Evolutionary conservation across 2,797 vertebrate genomes (phyloP), one percentile per base, ranked within the genome.

Genomic region (Falco berigora): DNA sequence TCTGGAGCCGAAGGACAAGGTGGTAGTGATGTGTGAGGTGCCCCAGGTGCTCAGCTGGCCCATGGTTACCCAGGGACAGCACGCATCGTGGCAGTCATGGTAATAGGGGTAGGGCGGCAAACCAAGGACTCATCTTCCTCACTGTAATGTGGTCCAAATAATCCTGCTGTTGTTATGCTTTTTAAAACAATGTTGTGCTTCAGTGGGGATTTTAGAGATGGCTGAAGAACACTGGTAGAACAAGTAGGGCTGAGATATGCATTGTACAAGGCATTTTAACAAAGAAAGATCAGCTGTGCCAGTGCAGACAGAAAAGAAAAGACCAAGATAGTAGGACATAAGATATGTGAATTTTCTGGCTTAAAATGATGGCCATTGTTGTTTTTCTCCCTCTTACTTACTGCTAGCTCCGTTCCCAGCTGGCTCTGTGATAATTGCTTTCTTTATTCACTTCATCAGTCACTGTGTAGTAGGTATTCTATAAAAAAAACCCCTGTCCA

Each of bases 401-500:
- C 36, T 66, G 44, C 32, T 91, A 90, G 23, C 4, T 82, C 30
- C 92, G 32, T 92, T 94, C 61, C 82, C 42, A 42, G 20, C 12
- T 81, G 68, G 7, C 52, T 87, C 59, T 79, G 76, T 67, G 68
- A 69, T 92, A 94, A 83, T 94, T 94, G 32, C 72, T 96, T 95
- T 97, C 78, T 94, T 66, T 83, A 76, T 88, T 85, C 62, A 89
- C 74, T 81, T 89, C 84, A 90, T 73, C 72, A 91, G 74, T 92
- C 92, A 92, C 71, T 93, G 49, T 66, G 72, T 36, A 68, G 61
- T 66, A 94, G 75, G 55, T 36, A 36, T 76, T 89, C 84, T 55
- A 91, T 82, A 38, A 80, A 95, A 96, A 88, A 94, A 97, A 97
- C 6, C 38, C 92, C 46, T 84, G 53, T 53, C 90, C 24, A 6